phyloP scores from a whole-genome alignment of 2,797 vertebrate species.

The Myotis findleyi region DNA sequence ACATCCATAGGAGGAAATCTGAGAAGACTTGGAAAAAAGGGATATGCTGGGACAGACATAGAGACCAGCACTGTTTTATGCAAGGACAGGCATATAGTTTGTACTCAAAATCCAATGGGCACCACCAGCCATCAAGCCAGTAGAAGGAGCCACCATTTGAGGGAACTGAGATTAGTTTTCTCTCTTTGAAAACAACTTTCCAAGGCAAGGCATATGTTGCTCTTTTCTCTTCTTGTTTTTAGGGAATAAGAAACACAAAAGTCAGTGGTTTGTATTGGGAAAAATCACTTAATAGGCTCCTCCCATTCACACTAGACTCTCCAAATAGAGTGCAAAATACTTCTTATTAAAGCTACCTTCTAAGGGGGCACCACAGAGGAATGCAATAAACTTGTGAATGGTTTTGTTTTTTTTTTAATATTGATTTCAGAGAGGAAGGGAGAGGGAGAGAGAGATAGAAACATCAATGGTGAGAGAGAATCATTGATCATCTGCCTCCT shows the following conservation, averaged over 20 bases:
- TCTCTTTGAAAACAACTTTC: constrained; percentile 2
- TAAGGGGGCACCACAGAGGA: constrained; percentile 6
- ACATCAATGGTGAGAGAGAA: too few species aligned
- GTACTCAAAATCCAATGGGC: background rate
- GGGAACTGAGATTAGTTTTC: background rate
- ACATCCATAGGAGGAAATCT: background rate
- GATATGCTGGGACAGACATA: background rate
- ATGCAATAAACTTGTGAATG: background rate
- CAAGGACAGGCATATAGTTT: background rate
- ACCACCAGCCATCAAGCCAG: rapidly evolving
- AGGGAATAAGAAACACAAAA: constrained; percentile 41
- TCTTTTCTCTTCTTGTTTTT: constrained; percentile 74
- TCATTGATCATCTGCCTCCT: too few species aligned
- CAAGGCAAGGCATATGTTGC: constrained; percentile 65
- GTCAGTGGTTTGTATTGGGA: constrained; percentile 71
- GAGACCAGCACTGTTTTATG: background rate
- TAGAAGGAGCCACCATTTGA: background rate
- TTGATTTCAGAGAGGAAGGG: too few species aligned
- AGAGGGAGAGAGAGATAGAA: too few species aligned
- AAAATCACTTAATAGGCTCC: constrained; percentile 80
- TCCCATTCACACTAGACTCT: constrained; percentile 47
- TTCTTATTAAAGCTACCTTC: constrained; percentile 68
- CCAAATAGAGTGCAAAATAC: constrained; percentile 66
- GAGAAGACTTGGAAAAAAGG: background rate
- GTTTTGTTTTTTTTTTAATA: too few species aligned